Evolutionary conservation across 2,113 vertebrate species (phyloP).

Genomic region (Corythornis vintsioides): DNA sequence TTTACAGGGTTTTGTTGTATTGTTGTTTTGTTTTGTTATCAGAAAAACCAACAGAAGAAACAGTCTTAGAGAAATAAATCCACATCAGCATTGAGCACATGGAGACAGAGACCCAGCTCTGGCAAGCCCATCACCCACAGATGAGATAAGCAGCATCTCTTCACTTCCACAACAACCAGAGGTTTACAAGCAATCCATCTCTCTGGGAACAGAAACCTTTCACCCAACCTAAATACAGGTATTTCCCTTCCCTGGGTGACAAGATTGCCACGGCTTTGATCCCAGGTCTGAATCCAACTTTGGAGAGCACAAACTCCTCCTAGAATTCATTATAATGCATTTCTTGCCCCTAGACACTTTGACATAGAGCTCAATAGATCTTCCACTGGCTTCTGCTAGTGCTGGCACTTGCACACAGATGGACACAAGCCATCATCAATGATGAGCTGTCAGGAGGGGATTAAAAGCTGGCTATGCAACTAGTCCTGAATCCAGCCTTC

Average conservation of each 20-base stretch:
- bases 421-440: not conserved
- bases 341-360: not conserved
- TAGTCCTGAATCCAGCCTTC: not conserved
- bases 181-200: not conserved
- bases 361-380: not conserved
- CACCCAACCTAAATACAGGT: not conserved
- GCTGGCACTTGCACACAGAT: not conserved
- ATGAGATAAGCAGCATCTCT: not conserved
- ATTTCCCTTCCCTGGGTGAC: not conserved
- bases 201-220: not conserved
- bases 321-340: not conserved
- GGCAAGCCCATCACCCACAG: not conserved
- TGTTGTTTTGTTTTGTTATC: not conserved
- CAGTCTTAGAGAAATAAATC: not conserved
- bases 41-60: not conserved
- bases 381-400: not conserved
- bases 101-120: not conserved
- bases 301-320: not conserved
- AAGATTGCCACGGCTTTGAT: not conserved
- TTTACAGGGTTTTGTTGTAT: not conserved
- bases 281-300: not conserved
- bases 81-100: fast-evolving
- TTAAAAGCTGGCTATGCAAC: not conserved
- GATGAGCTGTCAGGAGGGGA: not conserved
- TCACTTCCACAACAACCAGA: not conserved